These are phyloP conservation scores for Nephotettix cincticeps DNA, from an alignment of 1,140 invertebrate genomes.

Conservation along the genomic window DNA sequence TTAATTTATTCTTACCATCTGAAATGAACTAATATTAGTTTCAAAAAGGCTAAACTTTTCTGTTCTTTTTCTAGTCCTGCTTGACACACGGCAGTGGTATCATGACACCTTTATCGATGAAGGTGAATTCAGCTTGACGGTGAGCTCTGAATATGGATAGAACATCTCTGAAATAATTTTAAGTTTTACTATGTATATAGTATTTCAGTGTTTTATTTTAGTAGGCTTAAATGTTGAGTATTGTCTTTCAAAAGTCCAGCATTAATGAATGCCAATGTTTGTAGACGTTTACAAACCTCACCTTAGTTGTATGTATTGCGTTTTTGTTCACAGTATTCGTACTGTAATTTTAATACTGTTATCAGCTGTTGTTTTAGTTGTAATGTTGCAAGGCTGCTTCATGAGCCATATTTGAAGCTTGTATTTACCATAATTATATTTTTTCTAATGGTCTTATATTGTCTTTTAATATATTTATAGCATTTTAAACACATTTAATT, in stretches of 20 bases:
- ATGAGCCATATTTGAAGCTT: too few relatives aligned
- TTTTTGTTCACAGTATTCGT: neutral
- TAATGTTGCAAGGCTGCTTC: too few relatives aligned
- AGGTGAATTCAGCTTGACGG: slow-evolving; percentile 82
- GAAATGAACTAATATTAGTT: neutral
- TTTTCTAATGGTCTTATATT: too few relatives aligned
- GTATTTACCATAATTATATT: too few relatives aligned
- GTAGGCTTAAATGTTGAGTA: neutral
- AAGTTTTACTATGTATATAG: slow-evolving; percentile 9
- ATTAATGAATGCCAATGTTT: neutral
- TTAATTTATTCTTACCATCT: too few relatives aligned
- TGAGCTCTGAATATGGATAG: slow-evolving; percentile 91
- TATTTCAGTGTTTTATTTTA: slow-evolving; percentile 2
- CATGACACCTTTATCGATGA: slow-evolving; percentile 83
- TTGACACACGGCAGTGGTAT: slow-evolving; percentile 93
- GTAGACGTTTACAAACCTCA: slow-evolving; percentile 12
- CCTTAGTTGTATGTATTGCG: neutral
- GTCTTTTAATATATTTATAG: neutral
- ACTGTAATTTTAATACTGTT: neutral
- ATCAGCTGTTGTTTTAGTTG: neutral
- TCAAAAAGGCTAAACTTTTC: slow-evolving; percentile 25
- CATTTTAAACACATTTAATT: neutral
- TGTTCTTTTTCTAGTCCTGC: slow-evolving; percentile 61
- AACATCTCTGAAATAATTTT: neutral
- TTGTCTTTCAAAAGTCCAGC: neutral